Base-by-base conservation (phyloP, 92 coral and sea anemone species). In the Actinostola sp. region DNA sequence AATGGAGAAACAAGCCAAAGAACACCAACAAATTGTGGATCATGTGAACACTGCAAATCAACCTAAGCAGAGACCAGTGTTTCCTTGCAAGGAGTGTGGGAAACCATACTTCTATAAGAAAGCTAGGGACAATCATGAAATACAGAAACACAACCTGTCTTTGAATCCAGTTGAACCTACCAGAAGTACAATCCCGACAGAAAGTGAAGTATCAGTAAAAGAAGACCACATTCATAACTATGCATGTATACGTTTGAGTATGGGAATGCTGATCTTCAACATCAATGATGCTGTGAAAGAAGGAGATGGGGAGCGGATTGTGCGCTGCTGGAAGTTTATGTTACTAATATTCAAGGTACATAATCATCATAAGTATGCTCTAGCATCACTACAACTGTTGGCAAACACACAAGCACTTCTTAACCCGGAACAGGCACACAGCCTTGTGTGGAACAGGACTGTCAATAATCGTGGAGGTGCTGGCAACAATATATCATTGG, bases 201-300 rank as follows among this genome's bases (percentile, higher is more conserved):
- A 7, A 33, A 24, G 39, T 42, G 57, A 10, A 21, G 1, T 2
- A 65, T 7, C 24, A 65, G 64, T n/a, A n/a, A n/a, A n/a, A n/a
- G n/a, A n/a, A n/a, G 8, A 27, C 29, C 28, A 52, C 25, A 17
- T 51, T 15, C 73, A 58, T 69, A 85, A 85, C 45, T 79, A 79
- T 66, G 83, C 91, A 16, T 80, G 83, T 70, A 71, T 72, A 17
- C 46, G 82, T 17, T 27, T 79, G 21, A 49, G 78, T 34, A 31
- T 85, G 25, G 87, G 92, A 41, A 23, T 84, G 62, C 67, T 84
- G 26, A 39, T 84, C 13, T 30, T 23, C 10, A 80, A 89, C 73
- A 80, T 80, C 34, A 65, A 74, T 68, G 85, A 89, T 84, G 90
- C 90, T 17, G 88, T 84, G 9, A 84, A 71, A 43, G 89, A 84